These are phyloP conservation scores for Coleophora deauratella DNA, from an alignment of 2,888 invertebrate genomes.

Conservation along the genomic window DNA sequence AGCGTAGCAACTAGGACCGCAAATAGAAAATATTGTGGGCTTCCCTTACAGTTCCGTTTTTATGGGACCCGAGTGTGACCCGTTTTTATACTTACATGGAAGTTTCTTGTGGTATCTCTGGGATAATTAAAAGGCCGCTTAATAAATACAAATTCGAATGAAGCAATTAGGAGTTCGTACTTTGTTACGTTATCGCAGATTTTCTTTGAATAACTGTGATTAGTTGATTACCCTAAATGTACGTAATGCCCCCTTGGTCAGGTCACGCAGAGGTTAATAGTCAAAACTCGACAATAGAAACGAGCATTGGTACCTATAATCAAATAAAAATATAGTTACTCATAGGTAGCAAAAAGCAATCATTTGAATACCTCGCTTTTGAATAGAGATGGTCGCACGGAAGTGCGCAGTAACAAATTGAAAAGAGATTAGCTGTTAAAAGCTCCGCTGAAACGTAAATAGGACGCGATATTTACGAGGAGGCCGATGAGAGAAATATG, in stretches of 20 bases:
- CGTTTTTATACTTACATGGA: not conserved
- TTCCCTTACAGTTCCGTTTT: not conserved
- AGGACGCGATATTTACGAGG: not conserved
- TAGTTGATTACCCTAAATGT: too few relatives aligned
- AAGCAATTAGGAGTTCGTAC: too few relatives aligned
- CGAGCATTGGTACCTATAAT: slow-evolving; percentile 23
- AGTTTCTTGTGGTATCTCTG: not conserved
- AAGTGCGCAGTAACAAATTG: slow-evolving; percentile 14
- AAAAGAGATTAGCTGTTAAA: slow-evolving; percentile 10
- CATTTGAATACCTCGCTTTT: slow-evolving; percentile 31
- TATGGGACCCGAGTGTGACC: not conserved
- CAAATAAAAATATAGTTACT: slow-evolving; percentile 41
- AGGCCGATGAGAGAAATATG: slow-evolving; percentile 14
- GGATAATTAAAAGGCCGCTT: too few relatives aligned
- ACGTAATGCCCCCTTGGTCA: slow-evolving; percentile 21
- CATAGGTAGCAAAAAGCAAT: slow-evolving; percentile 20
- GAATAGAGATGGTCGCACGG: slow-evolving; percentile 19
- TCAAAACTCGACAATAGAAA: slow-evolving; percentile 40
- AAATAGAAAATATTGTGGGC: too few relatives aligned
- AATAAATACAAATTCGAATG: too few relatives aligned
- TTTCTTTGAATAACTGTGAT: too few relatives aligned
- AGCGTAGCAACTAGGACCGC: not conserved
- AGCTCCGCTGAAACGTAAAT: slow-evolving; percentile 2
- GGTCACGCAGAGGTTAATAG: slow-evolving; percentile 59
- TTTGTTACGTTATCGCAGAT: too few relatives aligned